phyloP scores from a whole-genome alignment of 1,140 invertebrate genomes.

The Muscidifurax raptorellus region DNA sequence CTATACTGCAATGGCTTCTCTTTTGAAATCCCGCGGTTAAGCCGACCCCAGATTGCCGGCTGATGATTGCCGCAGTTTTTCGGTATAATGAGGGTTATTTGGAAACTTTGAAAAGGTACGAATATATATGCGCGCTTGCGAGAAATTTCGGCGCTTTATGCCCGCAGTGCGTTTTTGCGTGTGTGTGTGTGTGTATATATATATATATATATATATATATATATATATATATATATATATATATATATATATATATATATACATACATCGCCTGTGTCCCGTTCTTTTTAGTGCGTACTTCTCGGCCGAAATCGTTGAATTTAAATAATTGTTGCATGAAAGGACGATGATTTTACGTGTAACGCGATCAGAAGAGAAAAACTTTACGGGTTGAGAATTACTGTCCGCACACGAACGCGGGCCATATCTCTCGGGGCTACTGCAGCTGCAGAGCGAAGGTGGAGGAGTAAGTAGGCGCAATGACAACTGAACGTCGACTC shows the following conservation, averaged over 20 bases:
- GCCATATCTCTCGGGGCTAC: neutral
- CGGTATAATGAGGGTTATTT: neutral
- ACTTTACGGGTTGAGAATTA: slow-evolving; percentile 16
- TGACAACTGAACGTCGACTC: neutral
- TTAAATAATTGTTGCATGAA: no score
- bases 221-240: no score
- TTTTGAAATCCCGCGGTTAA: neutral
- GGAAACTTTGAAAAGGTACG: neutral
- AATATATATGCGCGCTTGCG: neutral
- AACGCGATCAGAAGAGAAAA: no score
- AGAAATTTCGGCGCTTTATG: neutral
- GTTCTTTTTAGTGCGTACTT: no score
- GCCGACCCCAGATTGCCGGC: no score
- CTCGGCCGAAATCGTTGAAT: no score
- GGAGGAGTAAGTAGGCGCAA: neutral
- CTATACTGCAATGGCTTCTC: neutral
- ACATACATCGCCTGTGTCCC: no score
- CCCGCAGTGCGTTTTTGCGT: neutral
- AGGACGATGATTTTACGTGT: no score
- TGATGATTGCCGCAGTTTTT: neutral
- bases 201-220: no score
- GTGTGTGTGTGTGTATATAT: neutral
- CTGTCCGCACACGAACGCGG: neutral
- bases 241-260: no score
- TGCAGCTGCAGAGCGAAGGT: neutral